These are phyloP conservation scores for Silurus meridionalis DNA, from an alignment of 2,113 vertebrate genomes.

Conservation along the genomic window DNA sequence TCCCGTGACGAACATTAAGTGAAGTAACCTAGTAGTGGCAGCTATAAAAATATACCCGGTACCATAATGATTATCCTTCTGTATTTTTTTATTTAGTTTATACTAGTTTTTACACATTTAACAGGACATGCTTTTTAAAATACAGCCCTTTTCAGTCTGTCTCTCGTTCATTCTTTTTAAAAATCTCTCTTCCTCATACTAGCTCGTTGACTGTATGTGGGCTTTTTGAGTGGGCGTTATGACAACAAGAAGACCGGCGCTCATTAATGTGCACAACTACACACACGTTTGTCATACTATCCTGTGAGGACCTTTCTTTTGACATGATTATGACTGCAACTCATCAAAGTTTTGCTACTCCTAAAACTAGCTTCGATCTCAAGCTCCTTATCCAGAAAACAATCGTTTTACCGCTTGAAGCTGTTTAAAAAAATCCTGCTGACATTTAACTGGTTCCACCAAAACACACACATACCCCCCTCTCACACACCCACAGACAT, in stretches of 20 bases:
- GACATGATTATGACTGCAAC: not conserved
- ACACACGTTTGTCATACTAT: not conserved
- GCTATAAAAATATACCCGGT: not conserved
- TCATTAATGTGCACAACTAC: constrained; percentile 34
- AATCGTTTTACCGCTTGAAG: not conserved
- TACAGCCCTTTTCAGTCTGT: not conserved
- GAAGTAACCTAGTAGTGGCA: not conserved
- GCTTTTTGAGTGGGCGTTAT: constrained; percentile 25
- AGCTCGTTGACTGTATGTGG: constrained; percentile 10
- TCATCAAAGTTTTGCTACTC: not conserved
- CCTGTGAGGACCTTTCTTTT: not conserved
- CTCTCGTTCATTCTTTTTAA: not conserved
- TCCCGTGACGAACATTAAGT: not conserved
- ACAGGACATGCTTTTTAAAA: not conserved
- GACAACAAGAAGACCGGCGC: constrained; percentile 7
- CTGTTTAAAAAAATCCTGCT: not conserved
- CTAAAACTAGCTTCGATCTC: not conserved
- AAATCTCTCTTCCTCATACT: not conserved
- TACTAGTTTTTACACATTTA: not conserved
- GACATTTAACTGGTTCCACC: not conserved
- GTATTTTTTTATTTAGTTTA: not conserved
- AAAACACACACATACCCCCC: not conserved
- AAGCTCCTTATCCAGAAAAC: not conserved
- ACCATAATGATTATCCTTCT: not conserved
- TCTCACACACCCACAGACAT: constrained; percentile 13